Base-by-base conservation (phyloP, 2,113 vertebrate species). In the Spizaetus ornatus region DNA sequence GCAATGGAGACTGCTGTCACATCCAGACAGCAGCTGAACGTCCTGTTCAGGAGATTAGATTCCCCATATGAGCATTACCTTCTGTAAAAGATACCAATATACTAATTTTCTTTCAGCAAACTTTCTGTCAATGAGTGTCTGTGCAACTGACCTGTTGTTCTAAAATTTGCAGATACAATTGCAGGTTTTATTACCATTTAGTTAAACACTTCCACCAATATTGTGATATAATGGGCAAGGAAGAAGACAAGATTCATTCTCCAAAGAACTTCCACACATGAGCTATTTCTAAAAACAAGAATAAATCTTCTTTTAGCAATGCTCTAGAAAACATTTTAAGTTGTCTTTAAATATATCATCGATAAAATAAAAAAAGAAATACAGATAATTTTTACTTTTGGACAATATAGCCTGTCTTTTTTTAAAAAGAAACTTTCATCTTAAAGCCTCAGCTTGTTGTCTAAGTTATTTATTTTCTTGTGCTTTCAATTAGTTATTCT, bases 281-380 rank as follows among this genome's bases (percentile, higher is more conserved):
- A 97, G 40, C 53, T 63, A 59, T 95, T 86, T 94, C 81, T 92
- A 88, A 96, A 97, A 82, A 40, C 25, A 47, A 43, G 61, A 95
- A 93, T 86, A 94, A 91, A 66, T 45, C 43, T 58, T 74, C 43
- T 78, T 66, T 83, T 56, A 43, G 15, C 47, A 92, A 73, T 61
- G 21, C 58, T 82, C 81, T 82, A 85, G 43, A 38, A 21, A 53
- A 32, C 9, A 61, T 63, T 95, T 96, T 92, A 86, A 95, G 90
- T 82, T 96, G 82, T 93, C 82, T 91, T 88, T 93, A 86, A 76
- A 80, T n/a, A 42, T 52, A 76, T 48, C 13, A 76, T 27, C 5
- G 7, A 70, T 25, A 42, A 61, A 11, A 87, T 42, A 52, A 21
- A 48, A 13, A 8, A 40, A 32, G 73, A 78, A 70, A 82, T 34